These are phyloP conservation scores for Hofmannophila pseudospretella DNA, from an alignment of 2,888 invertebrate genomes.

Conservation along the genomic window DNA sequence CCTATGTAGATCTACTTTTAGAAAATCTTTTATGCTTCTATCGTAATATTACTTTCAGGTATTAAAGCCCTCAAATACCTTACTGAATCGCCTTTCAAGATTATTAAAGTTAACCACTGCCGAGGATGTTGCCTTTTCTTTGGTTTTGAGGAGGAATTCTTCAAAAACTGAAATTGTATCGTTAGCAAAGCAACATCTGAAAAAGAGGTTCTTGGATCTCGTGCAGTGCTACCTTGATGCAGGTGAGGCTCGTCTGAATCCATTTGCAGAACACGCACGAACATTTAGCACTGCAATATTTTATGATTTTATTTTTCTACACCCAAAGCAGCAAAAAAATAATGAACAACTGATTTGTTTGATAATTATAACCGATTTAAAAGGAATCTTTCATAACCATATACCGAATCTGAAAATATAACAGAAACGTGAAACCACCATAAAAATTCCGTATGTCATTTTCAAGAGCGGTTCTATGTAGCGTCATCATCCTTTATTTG, in stretches of 20 bases:
- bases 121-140: slow-evolving; percentile 93
- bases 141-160: slow-evolving; percentile 89
- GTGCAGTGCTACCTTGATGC: slow-evolving; percentile 92
- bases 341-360: too few species aligned
- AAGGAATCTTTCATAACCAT: too few species aligned
- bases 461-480: too few species aligned
- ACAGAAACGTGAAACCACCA: too few species aligned
- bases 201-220: slow-evolving; percentile 89
- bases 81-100: slow-evolving; percentile 91
- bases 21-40: slow-evolving; percentile 14
- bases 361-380: too few species aligned
- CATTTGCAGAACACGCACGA: too few species aligned
- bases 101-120: slow-evolving; percentile 91
- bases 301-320: too few species aligned
- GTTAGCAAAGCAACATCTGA: slow-evolving; percentile 87
- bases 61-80: slow-evolving; percentile 86
- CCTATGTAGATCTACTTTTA: background rate
- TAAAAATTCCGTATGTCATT: too few species aligned
- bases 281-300: too few species aligned
- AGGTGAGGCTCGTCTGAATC: slow-evolving; percentile 68
- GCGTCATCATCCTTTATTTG: too few species aligned
- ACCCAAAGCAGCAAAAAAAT: too few species aligned
- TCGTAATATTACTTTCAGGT: slow-evolving; percentile 75
- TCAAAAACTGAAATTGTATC: slow-evolving; percentile 85
- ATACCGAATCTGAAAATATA: too few species aligned